A percentile compares a stretch with the other conserved stretches of the same genome.
These are phyloP conservation scores for Vulpes vulpes DNA, from an alignment of 2,113 vertebrate species.

Conservation along the genomic window DNA sequence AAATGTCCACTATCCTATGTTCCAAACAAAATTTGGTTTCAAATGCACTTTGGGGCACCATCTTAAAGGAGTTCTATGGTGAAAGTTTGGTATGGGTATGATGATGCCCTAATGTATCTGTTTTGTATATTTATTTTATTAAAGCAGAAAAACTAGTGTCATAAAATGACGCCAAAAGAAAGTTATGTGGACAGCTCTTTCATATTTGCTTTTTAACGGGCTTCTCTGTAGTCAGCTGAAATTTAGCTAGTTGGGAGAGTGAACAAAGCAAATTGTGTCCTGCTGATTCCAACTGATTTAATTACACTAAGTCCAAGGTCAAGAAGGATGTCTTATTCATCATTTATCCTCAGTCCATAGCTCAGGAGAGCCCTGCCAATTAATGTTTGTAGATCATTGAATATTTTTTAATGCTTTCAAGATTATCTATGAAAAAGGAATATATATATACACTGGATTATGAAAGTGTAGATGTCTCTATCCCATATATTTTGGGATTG, in stretches of 20 bases:
- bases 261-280: constrained; percentile 37
- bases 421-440: background rate
- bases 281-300: constrained; percentile 53
- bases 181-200: background rate
- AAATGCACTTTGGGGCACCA: background rate
- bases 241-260: background rate
- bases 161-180: constrained; percentile 10
- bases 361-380: background rate
- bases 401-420: background rate
- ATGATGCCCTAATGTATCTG: background rate
- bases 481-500: background rate
- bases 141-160: background rate
- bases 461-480: background rate
- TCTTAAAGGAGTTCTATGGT: background rate
- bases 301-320: background rate
- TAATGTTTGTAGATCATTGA: background rate
- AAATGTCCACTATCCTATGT: background rate
- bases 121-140: constrained; percentile 33
- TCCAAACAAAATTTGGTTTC: constrained; percentile 34
- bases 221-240: constrained; percentile 33
- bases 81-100: background rate
- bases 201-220: background rate
- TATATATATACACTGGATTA: background rate
- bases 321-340: background rate
- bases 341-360: background rate